Base-by-base conservation (phyloP, 2,888 invertebrate species). In the Rhorus exstirpatorius region DNA sequence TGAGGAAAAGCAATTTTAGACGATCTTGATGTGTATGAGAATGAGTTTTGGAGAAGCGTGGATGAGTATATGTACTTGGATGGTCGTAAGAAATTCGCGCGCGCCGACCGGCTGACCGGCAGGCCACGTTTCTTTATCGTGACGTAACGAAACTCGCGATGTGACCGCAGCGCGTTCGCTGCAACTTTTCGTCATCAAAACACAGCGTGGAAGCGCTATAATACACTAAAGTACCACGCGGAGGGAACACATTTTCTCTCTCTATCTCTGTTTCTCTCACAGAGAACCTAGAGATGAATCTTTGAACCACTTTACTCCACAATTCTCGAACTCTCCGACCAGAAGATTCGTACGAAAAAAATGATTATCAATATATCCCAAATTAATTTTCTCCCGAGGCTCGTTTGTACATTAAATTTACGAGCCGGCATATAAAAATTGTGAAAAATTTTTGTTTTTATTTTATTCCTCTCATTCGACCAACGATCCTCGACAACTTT, bases 121-220 rank as follows among this genome's bases (percentile, higher is more conserved):
- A 67, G 78, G 81, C 85, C 82, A 84, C 84, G 84, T 82, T 85
- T 83, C 84, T 84, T 84, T 74, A 24, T 51, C 78, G 80, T 86
- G 85, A 84, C 85, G 85, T 83, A 84, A 86, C 78, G 63, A 63
- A 38, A 21, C 49, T 55, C 67, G 26, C 19, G 49, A 72, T 60
- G 74, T 38, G 79, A 70, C 84, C 85, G 85, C 79, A 82, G 78
- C 82, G 79, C 85, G 74, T 68, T 81, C 82, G 76, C 82, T 38
- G 79, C 70, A 78, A 38, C 72, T 49, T 61, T 55, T 35, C 78
- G 44, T 60, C 65, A 44, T 51, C 53, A 53, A 74, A 55, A 74
- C 61, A 53, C 65, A 31, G 70, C 79, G 77, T 41, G 55, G 53
- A 61, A 58, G 76, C 72, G 68, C 70, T 58, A 60, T 78, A 74